Evolutionary conservation across 2,113 vertebrate genomes (phyloP), one percentile per base, ranked within the genome.

Genomic region (Thalassoma bifasciatum): DNA sequence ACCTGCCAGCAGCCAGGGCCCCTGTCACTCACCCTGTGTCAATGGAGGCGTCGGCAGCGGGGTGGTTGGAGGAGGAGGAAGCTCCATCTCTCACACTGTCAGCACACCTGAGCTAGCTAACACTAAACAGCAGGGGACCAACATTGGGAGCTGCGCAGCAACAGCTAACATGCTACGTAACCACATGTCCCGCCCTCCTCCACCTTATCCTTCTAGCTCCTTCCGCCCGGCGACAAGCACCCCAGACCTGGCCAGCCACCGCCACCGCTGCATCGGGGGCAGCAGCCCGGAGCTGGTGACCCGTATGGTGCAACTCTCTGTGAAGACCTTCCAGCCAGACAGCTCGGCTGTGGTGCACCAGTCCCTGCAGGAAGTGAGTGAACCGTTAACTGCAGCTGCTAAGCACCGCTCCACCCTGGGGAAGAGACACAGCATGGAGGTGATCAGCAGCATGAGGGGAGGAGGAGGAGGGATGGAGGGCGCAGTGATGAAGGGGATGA

Each of bases 301-400:
- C 0, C 96, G 97, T 12, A 98, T 97, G 84, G 97, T 99, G 12
- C 97, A 98, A 92, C 95, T 98, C 23, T 97, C 95, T 0, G 98
- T 99, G 40, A 98, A 98, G 89, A 99, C 98, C 17, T 99, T 98
- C 89, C 97, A 99, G 66, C 97, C 97, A 2, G 97, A 98, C 93
- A 99, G 98, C 92, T 95, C 94, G 0, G 96, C 97, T 0, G 98
- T 99, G 0, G 93, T 98, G 46, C 96, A 95, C 36, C 97, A 98
- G 89, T 98, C 96, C 0, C 92, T 98, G 72, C 98, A 98, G 93
- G 97, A 98, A 81, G 96, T 97, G 42, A 99, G 98, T 0, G 96
- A 97, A 58, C 97, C 96, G 0, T 88, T 98, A 24, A 94, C 95
- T 11, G 89, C 84, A 2, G 88, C 94, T 0, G 91, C 93, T 53